Conservation (phyloP, 2,797 vertebrate genomes). For the Pangasius larnaudii region DNA sequence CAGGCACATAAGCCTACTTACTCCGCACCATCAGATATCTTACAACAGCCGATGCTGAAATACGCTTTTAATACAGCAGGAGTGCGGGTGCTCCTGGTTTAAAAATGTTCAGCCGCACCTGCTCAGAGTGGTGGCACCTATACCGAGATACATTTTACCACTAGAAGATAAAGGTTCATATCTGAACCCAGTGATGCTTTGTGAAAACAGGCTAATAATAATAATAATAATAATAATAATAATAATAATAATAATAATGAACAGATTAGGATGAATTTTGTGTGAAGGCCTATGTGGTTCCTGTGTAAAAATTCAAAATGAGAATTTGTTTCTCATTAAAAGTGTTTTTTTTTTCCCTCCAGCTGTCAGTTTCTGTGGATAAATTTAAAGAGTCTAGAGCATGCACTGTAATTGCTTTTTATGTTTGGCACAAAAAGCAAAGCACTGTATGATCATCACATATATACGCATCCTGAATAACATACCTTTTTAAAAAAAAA, state of each 20-base stretch:
- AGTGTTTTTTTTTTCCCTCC: slow-evolving; percentile 37
- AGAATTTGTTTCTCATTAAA: slow-evolving; percentile 39
- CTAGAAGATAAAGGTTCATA: background rate
- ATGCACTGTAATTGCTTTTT: slow-evolving; percentile 55
- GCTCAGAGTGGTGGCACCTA: slow-evolving; percentile 25
- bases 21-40: slow-evolving; percentile 67
- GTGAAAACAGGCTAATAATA: background rate
- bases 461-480: background rate
- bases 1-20: slow-evolving; percentile 67
- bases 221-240: slow-evolving; percentile 8
- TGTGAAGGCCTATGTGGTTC: slow-evolving; percentile 47
- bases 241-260: slow-evolving; percentile 5
- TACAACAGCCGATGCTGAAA: slow-evolving; percentile 70
- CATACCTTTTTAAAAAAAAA: background rate
- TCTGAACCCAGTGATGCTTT: background rate
- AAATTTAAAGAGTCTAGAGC: slow-evolving; percentile 50
- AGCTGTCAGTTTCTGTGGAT: slow-evolving; percentile 59
- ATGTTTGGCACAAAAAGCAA: slow-evolving; percentile 49
- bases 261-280: background rate
- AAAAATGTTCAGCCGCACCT: slow-evolving; percentile 68
- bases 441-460: slow-evolving; percentile 38
- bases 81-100: slow-evolving; percentile 69
- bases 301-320: slow-evolving; percentile 42
- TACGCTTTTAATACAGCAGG: slow-evolving; percentile 72
- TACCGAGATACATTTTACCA: background rate